These are phyloP conservation scores for Pachyuromys duprasi DNA, from an alignment of 2,797 vertebrate genomes.

Conservation along the genomic window DNA sequence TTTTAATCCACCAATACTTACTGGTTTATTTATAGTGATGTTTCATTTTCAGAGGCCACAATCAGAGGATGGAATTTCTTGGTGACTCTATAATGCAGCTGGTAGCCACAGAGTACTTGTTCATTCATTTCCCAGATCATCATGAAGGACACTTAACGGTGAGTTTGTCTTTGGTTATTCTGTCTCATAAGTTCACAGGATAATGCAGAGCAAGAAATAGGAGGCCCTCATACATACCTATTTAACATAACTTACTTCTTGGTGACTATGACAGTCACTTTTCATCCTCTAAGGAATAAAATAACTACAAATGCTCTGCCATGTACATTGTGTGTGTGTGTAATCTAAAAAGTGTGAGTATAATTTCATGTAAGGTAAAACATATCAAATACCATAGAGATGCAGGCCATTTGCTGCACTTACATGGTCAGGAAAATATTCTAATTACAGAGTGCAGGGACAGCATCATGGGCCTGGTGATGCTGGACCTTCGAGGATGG, in stretches of 20 bases:
- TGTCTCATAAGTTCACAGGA: constrained; percentile 51
- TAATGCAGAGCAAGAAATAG: constrained; percentile 39
- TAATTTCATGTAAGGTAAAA: not conserved
- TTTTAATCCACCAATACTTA: constrained; percentile 71
- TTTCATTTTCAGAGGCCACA: constrained; percentile 93
- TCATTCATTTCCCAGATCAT: constrained; percentile 99
- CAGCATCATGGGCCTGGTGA: not conserved
- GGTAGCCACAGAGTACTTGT: constrained; percentile 98
- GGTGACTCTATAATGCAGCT: constrained; percentile 99
- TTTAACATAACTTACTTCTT: constrained; percentile 80
- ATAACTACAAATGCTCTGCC: not conserved
- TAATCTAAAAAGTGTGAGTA: not conserved
- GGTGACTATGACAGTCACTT: not conserved
- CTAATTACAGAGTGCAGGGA: not conserved
- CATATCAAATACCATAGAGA: not conserved
- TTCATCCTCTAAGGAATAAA: not conserved
- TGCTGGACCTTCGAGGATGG: not conserved
- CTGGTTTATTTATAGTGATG: constrained; percentile 81
- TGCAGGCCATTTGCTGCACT: not conserved
- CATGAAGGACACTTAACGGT: constrained; percentile 99
- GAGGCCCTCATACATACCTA: constrained; percentile 71
- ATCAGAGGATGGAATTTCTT: constrained; percentile 99
- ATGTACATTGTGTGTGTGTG: not conserved
- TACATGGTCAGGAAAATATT: constrained; percentile 1
- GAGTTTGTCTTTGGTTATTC: constrained; percentile 84